phyloP scores from a whole-genome alignment of 1,140 invertebrate species.

The Trichoplusia ni region DNA sequence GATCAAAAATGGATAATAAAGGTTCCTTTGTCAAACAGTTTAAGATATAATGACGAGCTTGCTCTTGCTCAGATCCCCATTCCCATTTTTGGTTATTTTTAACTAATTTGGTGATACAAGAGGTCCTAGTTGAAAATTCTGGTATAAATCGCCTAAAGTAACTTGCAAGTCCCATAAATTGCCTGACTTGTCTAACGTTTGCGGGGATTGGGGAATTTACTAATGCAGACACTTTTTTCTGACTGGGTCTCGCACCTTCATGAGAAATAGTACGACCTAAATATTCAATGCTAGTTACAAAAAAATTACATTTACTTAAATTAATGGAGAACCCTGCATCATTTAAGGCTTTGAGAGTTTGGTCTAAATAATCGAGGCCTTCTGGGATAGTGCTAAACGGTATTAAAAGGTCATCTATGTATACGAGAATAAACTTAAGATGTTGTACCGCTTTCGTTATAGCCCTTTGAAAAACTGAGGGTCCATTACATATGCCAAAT shows the following conservation, averaged over 20 bases:
- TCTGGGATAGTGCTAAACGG: constrained; percentile 57
- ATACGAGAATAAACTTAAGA: constrained; percentile 4
- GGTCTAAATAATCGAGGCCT: constrained; percentile 54
- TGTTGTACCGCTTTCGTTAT: neutral
- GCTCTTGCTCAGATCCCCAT: constrained; percentile 44
- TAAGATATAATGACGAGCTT: constrained; percentile 42
- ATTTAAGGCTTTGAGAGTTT: constrained; percentile 42
- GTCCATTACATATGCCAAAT: neutral
- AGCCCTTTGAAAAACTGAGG: constrained; percentile 14
- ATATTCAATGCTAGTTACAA: constrained; percentile 42
- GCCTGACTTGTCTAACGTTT: constrained; percentile 43
- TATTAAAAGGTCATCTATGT: constrained; percentile 70
- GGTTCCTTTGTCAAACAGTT: constrained; percentile 38
- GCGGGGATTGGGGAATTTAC: constrained; percentile 43
- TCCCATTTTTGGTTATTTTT: constrained; percentile 2
- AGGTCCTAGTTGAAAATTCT: constrained; percentile 38
- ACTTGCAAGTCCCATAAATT: constrained; percentile 41
- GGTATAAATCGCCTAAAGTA: constrained; percentile 53
- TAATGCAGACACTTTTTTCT: constrained; percentile 34
- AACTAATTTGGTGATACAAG: constrained; percentile 43
- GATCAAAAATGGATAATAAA: constrained; percentile 47
- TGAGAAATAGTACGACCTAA: constrained; percentile 35
- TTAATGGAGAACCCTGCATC: constrained; percentile 42
- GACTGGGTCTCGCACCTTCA: constrained; percentile 39
- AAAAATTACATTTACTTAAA: constrained; percentile 36